phyloP scores from a whole-genome alignment of 1,140 invertebrate genomes.

The Scaptomyza pallida region DNA sequence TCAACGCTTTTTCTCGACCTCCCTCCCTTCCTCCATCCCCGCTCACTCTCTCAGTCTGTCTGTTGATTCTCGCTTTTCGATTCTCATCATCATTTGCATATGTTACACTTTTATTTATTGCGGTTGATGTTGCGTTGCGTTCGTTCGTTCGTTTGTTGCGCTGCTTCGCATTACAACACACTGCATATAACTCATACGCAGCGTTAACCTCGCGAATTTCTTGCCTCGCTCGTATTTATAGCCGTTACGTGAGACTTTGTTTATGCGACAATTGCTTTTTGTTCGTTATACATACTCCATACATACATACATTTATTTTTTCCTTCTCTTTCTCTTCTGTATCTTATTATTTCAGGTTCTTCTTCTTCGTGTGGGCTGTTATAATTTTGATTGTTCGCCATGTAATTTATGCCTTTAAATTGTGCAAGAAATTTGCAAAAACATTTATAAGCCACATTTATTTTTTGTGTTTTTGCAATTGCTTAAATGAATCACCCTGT shows the following conservation, averaged over 20 bases:
- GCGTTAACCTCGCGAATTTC: slow-evolving; percentile 71
- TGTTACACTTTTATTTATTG: slow-evolving; percentile 81
- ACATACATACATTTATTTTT: slow-evolving; percentile 37
- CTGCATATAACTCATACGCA: slow-evolving; percentile 77
- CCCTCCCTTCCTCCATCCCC: too few species aligned
- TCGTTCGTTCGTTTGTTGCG: slow-evolving; percentile 16
- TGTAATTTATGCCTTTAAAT: slow-evolving; percentile 75
- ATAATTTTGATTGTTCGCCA: slow-evolving; percentile 55
- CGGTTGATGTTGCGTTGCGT: slow-evolving; percentile 31
- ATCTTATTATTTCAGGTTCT: slow-evolving; percentile 48
- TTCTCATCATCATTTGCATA: slow-evolving; percentile 82
- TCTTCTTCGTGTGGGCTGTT: slow-evolving; percentile 33
- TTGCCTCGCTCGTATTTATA: slow-evolving; percentile 64
- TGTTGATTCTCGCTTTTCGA: slow-evolving; percentile 11
- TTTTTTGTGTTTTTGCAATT: slow-evolving; percentile 24
- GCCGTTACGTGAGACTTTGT: slow-evolving; percentile 80
- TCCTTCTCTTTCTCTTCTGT: too few species aligned
- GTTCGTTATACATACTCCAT: slow-evolving; percentile 57
- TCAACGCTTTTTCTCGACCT: not conserved
- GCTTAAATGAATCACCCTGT: slow-evolving; percentile 33
- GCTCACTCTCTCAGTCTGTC: too few species aligned
- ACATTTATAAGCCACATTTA: slow-evolving; percentile 60
- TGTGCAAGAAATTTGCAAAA: slow-evolving; percentile 77
- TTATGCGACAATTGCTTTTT: slow-evolving; percentile 81
- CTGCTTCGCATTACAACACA: slow-evolving; percentile 68